These are phyloP conservation scores for Helogale parvula DNA, from an alignment of 2,113 vertebrate genomes.

Conservation along the genomic window DNA sequence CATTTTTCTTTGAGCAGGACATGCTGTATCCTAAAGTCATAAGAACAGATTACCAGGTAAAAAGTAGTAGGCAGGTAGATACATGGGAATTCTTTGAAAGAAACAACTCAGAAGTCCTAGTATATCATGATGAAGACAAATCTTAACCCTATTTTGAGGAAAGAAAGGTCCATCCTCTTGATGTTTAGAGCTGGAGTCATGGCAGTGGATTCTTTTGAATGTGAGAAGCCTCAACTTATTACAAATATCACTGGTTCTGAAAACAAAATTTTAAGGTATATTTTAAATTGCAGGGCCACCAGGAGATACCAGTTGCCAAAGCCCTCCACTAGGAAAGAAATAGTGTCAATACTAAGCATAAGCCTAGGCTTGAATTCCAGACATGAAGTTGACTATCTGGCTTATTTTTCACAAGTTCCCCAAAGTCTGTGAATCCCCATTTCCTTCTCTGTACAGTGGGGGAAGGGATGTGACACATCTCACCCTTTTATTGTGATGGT, in stretches of 20 bases:
- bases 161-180: not conserved
- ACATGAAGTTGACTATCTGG: not conserved
- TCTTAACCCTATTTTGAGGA: not conserved
- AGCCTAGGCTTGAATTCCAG: not conserved
- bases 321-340: not conserved
- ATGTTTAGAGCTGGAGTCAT: not conserved
- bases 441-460: not conserved
- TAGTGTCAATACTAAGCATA: not conserved
- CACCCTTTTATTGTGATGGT: not conserved
- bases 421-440: not conserved
- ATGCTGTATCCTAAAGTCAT: not conserved
- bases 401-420: not conserved
- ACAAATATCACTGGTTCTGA: not conserved
- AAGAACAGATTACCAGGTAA: not conserved
- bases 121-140: not conserved
- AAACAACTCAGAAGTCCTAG: not conserved
- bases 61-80: not conserved
- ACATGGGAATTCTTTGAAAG: not conserved
- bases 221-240: not conserved
- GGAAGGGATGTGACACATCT: not conserved
- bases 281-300: not conserved
- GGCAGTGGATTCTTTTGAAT: not conserved
- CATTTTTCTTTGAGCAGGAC: conserved; percentile 25
- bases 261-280: not conserved
- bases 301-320: not conserved